Base-by-base conservation (phyloP, 1,140 invertebrate species). In the Metopolophium dirhodum region DNA sequence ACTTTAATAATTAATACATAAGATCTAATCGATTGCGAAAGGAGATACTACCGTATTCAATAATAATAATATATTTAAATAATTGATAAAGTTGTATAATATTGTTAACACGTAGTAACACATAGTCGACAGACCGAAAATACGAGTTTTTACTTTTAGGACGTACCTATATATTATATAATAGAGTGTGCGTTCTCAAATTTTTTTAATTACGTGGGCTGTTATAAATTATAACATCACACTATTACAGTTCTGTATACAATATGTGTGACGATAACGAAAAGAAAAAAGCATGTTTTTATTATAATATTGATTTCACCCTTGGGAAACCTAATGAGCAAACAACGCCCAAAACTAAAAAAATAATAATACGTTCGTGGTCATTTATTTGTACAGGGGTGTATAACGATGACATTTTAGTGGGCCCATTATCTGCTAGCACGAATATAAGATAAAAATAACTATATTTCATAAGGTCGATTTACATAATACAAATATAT, bases 271-370 rank as follows among this genome's bases (percentile, higher is more conserved):
- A 57, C 37, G 88, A 89, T 89, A 54, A 57, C 49, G 23, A 22
- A 35, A 23, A 86, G 35, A 20, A 35, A 57, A 89, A 57, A 89
- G 18, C 37, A 88, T 49, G 18, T n/a, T 87, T 87, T 87, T 47
- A 87, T 30, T 87, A 47, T 87, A 18, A 51, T 57, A 89, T 57
- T 89, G 88, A 89, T 54, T 57, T 89, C 88, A 57, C 88, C 51
- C 88, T 41, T 57, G 88, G 88, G 88, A 89, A 54, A 89, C 30
- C 0, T 23, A 89, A 89, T 37, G 51, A 57, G 51, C 35, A 57
- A 89, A 89, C 88, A 57, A 89, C 88, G 88, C 88, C 88, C 88
- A 89, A 89, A 89, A 89, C 49, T 51, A 54, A 54, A 35, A 86
- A 89, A 89, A 22, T 41, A 83, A 86, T 45, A 54, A 57, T 41